A percentile compares a stretch with the other conserved stretches of the same genome.
These are phyloP conservation scores for Chelonoidis abingdonii DNA, from an alignment of 2,113 vertebrate genomes.

Conservation along the genomic window DNA sequence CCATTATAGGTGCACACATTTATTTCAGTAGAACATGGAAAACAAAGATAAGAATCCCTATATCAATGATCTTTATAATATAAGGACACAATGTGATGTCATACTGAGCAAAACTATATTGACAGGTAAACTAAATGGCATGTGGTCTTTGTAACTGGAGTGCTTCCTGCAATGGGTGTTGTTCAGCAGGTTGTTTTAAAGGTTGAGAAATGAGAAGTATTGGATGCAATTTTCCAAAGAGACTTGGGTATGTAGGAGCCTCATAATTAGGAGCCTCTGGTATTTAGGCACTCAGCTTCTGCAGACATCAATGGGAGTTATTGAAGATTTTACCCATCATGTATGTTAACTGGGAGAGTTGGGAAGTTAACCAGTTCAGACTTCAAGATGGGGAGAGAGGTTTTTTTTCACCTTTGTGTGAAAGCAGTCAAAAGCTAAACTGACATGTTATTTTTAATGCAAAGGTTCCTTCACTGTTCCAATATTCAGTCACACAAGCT, in stretches of 20 bases:
- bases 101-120: background rate
- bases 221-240: background rate
- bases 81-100: background rate
- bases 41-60: background rate
- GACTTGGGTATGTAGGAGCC: background rate
- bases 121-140: background rate
- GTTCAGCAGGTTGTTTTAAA: background rate
- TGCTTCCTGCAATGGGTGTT: background rate
- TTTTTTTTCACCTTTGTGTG: background rate
- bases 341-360: background rate
- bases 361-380: background rate
- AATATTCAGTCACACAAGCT: background rate
- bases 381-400: background rate
- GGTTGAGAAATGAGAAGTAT: background rate
- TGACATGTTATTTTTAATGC: fast-evolving
- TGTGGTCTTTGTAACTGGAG: background rate
- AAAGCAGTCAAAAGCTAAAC: background rate
- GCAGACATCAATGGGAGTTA: background rate
- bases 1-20: background rate
- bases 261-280: background rate
- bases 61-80: background rate
- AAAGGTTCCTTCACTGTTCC: background rate
- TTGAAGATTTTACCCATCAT: background rate
- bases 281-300: background rate
- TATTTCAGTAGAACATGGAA: background rate